phyloP scores from a whole-genome alignment of 2,113 vertebrate species.

The rabbit (Oryctolagus cuniculus) region mOryCun1.1 NC_091449.1:19420501-19421000 shows the following conservation, averaged over 20 bases:
- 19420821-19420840: background rate
- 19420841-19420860: background rate
- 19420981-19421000: background rate
- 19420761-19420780: background rate
- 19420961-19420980: background rate
- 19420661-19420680: background rate
- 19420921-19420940: background rate
- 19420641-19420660: background rate
- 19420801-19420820: background rate
- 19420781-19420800: background rate
- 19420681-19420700: background rate
- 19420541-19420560: background rate
- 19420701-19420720: background rate
- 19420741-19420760: background rate
- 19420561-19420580: background rate
- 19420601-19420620: slow-evolving; percentile 13
- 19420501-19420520: background rate
- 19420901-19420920: background rate
- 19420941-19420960: background rate
- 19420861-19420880: background rate
- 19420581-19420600: background rate
- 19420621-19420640: background rate
- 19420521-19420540: background rate
- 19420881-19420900: background rate
- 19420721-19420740: background rate